These are phyloP conservation scores for Allacma fusca DNA, from an alignment of 2,888 invertebrate species.

Conservation along the genomic window DNA sequence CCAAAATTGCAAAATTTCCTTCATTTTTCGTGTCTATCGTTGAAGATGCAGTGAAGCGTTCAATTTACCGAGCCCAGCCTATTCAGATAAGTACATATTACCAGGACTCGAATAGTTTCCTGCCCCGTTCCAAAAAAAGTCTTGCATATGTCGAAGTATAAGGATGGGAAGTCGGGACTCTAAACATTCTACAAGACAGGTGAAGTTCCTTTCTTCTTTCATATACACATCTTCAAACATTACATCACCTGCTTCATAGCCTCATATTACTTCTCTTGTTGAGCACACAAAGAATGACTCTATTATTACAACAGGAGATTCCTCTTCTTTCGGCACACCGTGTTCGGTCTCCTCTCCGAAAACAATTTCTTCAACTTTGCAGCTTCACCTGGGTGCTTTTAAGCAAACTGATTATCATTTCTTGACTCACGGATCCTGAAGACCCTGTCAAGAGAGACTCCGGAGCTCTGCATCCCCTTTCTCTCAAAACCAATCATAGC, in stretches of 20 bases:
- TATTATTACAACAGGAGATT: slow-evolving; percentile 22
- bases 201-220: slow-evolving; percentile 26
- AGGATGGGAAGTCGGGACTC: neutral
- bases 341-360: neutral
- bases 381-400: slow-evolving; percentile 14
- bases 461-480: too few relatives aligned
- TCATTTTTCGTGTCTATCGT: slow-evolving; percentile 40
- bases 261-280: slow-evolving; percentile 30
- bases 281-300: slow-evolving; percentile 25
- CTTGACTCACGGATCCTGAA: neutral
- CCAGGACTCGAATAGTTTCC: neutral
- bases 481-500: too few relatives aligned
- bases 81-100: slow-evolving; percentile 31
- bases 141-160: too few relatives aligned
- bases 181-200: slow-evolving; percentile 4
- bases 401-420: slow-evolving; percentile 23
- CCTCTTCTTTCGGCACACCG: neutral
- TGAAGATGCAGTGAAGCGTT: slow-evolving; percentile 41
- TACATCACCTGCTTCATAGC: slow-evolving; percentile 23
- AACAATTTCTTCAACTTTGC: slow-evolving; percentile 20
- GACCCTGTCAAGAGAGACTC: too few relatives aligned
- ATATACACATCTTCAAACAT: slow-evolving; percentile 32
- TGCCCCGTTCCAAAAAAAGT: neutral
- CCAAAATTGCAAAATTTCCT: slow-evolving; percentile 46
- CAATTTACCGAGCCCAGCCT: slow-evolving; percentile 29